Evolutionary conservation across 2,113 vertebrate genomes (phyloP), one percentile per base, ranked within the genome.

Genomic region (Nycticebus coucang): DNA sequence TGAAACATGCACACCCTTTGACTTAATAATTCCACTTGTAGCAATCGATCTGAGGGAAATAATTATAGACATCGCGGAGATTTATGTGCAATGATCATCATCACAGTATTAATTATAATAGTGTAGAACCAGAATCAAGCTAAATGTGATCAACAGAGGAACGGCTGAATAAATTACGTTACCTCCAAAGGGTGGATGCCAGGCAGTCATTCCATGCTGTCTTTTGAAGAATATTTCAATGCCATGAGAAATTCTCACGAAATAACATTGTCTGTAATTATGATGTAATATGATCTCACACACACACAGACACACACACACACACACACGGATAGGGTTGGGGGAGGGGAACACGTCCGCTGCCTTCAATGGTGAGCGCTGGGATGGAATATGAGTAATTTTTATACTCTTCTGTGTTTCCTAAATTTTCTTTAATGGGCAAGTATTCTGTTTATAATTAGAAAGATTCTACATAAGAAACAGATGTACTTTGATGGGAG

Each of bases 51-150:
- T 83, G 72, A 75, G 74, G 85, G 78, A 95, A 96, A 90, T 96
- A 97, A 97, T 96, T 96, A 96, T 28, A 95, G 85, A 85, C 88
- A 69, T 8, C 80, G 89, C 15, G 80, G 93, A 91, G 85, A 97
- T 77, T 96, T 93, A 86, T 95, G 83, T 81, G 57, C 45, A 66
- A 85, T n/a, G 66, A 96, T 93, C 93, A 92, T 91, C 93, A 97
- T 83, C 95, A 86, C 33, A 72, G 86, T 53, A 75, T 97, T 96
- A 93, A 91, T 96, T 96, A 93, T 86, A 96, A 96, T 91, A 95
- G 55, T 35, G n/a, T 95, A 88, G 91, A 97, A 93, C 75, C 71
- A 78, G 57, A 94, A 96, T 87, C 85, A 93, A 87, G 78, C 62
- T 79, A 85, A 96, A 88, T 95, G 92, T 88, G 91, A 94, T 95